phyloP scores from a whole-genome alignment of 2,888 invertebrate genomes.

The Pammene fasciana region DNA sequence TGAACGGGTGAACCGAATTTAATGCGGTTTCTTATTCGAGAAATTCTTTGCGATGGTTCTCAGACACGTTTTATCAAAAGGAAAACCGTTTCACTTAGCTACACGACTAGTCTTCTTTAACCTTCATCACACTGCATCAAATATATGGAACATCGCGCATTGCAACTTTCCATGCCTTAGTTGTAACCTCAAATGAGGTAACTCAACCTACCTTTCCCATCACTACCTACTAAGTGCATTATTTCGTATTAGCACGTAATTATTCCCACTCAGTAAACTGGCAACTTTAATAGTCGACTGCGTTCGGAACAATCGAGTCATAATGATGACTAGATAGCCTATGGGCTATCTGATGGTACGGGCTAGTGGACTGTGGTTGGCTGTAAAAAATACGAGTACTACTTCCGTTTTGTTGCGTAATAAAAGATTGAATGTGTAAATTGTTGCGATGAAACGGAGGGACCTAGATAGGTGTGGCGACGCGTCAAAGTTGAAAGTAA shows the following conservation, averaged over 20 bases:
- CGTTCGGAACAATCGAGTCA: conserved; percentile 37
- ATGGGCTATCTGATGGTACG: conserved; percentile 32
- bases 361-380: conserved; percentile 18
- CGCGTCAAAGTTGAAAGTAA: no score
- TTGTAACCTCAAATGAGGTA: conserved; percentile 1
- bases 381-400: background rate
- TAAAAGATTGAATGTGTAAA: background rate
- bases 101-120: no score
- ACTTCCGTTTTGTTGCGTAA: conserved; percentile 1
- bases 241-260: conserved; percentile 32
- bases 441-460: background rate
- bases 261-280: conserved; percentile 48
- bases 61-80: no score
- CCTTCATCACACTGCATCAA: no score
- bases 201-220: background rate
- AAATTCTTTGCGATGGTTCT: no score
- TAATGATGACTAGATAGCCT: background rate
- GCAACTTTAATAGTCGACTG: conserved; percentile 48
- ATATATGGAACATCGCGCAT: no score
- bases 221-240: conserved; percentile 36
- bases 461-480: no score
- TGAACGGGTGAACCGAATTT: no score
- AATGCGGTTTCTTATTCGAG: no score
- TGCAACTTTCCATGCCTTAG: background rate
- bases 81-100: no score